Evolutionary conservation across 2,888 invertebrate species (phyloP).

Genomic region (Oscheius sp.): DNA sequence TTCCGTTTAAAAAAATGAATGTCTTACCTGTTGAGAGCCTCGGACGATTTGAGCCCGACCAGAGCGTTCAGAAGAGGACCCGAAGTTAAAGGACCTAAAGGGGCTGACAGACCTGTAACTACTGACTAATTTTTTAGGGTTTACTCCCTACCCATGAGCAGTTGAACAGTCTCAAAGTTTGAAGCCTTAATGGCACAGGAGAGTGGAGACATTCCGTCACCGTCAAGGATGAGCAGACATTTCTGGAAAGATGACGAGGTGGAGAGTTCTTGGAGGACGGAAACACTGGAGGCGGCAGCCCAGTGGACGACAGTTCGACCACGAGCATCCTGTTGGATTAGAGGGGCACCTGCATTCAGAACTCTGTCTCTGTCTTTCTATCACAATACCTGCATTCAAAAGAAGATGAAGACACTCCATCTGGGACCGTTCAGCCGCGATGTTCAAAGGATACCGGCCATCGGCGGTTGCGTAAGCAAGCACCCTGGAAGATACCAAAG

Average conservation of each 20-base stretch:
- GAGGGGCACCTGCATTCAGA: slow-evolving; percentile 22
- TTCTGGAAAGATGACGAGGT: slow-evolving; percentile 31
- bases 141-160: slow-evolving; percentile 32
- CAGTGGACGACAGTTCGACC: slow-evolving; percentile 38
- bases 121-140: neutral
- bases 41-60: slow-evolving; percentile 25
- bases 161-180: slow-evolving; percentile 35
- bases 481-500: slow-evolving; percentile 4
- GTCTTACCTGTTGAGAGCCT: slow-evolving; percentile 23
- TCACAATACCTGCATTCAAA: neutral
- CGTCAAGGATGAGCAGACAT: slow-evolving; percentile 31
- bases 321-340: slow-evolving; percentile 35
- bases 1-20: neutral
- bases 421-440: slow-evolving; percentile 32
- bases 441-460: slow-evolving; percentile 35
- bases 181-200: slow-evolving; percentile 32
- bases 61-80: slow-evolving; percentile 38
- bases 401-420: slow-evolving; percentile 34
- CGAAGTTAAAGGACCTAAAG: slow-evolving; percentile 33
- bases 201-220: slow-evolving; percentile 35
- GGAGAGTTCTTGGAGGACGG: slow-evolving; percentile 36
- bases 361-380: too few species aligned
- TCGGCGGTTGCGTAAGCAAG: slow-evolving; percentile 33
- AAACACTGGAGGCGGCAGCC: slow-evolving; percentile 29
- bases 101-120: slow-evolving; percentile 28